Percentiles rank a stretch among this genome's conserved stretches.
These are phyloP conservation scores for Otolemur crassicaudatus DNA, from an alignment of 2,797 vertebrate species.

Conservation along the genomic window DNA sequence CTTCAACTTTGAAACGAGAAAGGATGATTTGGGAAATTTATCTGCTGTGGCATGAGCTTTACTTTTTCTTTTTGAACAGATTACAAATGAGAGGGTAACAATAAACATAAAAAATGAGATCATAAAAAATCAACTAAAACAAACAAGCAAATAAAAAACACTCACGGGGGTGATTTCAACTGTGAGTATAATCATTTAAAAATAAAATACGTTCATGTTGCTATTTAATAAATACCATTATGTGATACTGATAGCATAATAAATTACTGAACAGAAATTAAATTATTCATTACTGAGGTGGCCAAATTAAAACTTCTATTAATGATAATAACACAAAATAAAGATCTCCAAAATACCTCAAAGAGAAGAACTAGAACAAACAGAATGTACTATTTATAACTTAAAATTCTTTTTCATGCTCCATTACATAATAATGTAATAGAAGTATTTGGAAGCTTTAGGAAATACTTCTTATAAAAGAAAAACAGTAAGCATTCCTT, in stretches of 20 bases:
- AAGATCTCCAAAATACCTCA: conserved; percentile 16
- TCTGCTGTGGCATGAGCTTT: conserved; percentile 39
- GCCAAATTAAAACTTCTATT: conserved; percentile 39
- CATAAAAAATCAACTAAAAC: conserved; percentile 51
- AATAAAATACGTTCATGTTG: background rate
- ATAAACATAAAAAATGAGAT: conserved; percentile 60
- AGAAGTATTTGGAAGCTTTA: background rate
- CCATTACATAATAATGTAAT: conserved; percentile 11
- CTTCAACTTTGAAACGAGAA: conserved; percentile 63
- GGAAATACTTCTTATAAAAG: background rate
- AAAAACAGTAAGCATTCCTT: background rate
- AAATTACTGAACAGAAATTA: conserved; percentile 12
- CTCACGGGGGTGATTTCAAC: conserved; percentile 34
- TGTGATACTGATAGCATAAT: conserved; percentile 45
- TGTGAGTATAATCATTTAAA: conserved; percentile 60
- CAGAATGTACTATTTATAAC: background rate
- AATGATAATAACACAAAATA: background rate
- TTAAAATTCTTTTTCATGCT: conserved; percentile 31
- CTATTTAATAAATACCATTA: conserved; percentile 55
- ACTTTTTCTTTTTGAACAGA: conserved; percentile 51
- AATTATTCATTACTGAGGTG: conserved; percentile 21
- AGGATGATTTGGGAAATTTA: conserved; percentile 42
- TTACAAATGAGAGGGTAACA: conserved; percentile 48
- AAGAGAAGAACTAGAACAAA: conserved; percentile 9
- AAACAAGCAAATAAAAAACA: conserved; percentile 14